phyloP scores from a whole-genome alignment of 1,140 invertebrate genomes.

The Bathynomus jamesi region DNA sequence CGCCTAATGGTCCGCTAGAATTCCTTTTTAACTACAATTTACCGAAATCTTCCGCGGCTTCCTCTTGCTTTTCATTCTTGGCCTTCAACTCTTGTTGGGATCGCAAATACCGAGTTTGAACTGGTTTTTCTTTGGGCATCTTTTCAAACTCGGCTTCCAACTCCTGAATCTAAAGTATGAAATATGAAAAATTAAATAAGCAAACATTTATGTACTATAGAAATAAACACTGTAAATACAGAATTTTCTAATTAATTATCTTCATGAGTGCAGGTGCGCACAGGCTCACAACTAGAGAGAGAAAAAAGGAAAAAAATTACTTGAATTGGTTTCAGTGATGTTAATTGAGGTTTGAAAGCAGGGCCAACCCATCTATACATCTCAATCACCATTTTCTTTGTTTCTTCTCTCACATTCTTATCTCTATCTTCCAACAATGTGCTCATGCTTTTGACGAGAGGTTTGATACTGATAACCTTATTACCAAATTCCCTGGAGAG shows the following conservation, averaged over 20 bases:
- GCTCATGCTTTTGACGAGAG: constrained; percentile 70
- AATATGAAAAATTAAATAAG: neutral
- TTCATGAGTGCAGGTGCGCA: too few relatives aligned
- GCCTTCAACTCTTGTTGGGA: constrained; percentile 79
- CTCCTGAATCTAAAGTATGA: constrained; percentile 60
- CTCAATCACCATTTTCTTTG: constrained; percentile 78
- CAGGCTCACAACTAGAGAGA: neutral
- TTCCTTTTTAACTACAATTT: too few relatives aligned
- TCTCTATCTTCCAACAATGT: constrained; percentile 81
- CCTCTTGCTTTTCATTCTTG: constrained; percentile 47
- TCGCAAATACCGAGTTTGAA: constrained; percentile 68
- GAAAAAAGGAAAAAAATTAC: constrained; percentile 21
- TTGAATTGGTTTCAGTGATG: constrained; percentile 74
- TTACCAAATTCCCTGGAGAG: constrained; percentile 69
- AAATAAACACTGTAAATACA: neutral
- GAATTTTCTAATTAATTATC: neutral
- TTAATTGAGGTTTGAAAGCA: constrained; percentile 77
- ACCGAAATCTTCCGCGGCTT: constrained; percentile 35
- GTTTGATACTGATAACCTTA: constrained; percentile 82
- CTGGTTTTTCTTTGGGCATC: constrained; percentile 56
- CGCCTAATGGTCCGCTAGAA: too few relatives aligned
- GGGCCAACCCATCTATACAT: constrained; percentile 86
- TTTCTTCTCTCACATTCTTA: constrained; percentile 83
- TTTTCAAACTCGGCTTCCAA: constrained; percentile 81
- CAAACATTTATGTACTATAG: neutral